A percentile compares a stretch with the other conserved stretches of the same genome.
phyloP scores from a whole-genome alignment of 1,140 invertebrate genomes.

The Brachystomella parvula region DNA sequence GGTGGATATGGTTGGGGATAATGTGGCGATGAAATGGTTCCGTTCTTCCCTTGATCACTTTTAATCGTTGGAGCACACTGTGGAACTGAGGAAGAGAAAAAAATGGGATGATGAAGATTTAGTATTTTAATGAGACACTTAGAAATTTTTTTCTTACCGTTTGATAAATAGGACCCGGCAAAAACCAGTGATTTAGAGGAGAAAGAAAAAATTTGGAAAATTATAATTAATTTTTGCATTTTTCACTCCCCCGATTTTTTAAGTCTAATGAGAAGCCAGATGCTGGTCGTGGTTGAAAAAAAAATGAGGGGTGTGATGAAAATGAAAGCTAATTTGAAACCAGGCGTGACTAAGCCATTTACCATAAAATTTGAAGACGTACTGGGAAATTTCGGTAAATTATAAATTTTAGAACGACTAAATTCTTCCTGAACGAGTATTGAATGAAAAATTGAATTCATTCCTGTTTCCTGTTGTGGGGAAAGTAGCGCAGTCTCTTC shows the following conservation, averaged over 20 bases:
- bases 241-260: background rate
- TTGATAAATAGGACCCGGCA: conserved; percentile 9
- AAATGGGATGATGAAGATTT: background rate
- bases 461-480: too few relatives aligned
- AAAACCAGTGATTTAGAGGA: background rate
- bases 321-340: too few relatives aligned
- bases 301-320: too few relatives aligned
- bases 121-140: background rate
- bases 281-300: too few relatives aligned
- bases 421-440: background rate
- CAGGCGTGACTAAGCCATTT: too few relatives aligned
- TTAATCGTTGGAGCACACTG: conserved; percentile 63
- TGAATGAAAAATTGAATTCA: background rate
- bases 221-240: background rate
- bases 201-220: background rate
- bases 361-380: too few relatives aligned
- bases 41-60: conserved; percentile 70
- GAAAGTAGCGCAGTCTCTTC: background rate
- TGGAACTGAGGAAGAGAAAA: conserved; percentile 19
- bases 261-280: too few relatives aligned
- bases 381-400: too few relatives aligned
- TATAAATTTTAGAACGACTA: too few relatives aligned
- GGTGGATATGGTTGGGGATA: conserved; percentile 55
- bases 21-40: conserved; percentile 65
- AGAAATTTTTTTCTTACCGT: conserved; percentile 5